Evolutionary conservation across 2,888 invertebrate species (phyloP).

Genomic region (Diaphora mendica): DNA sequence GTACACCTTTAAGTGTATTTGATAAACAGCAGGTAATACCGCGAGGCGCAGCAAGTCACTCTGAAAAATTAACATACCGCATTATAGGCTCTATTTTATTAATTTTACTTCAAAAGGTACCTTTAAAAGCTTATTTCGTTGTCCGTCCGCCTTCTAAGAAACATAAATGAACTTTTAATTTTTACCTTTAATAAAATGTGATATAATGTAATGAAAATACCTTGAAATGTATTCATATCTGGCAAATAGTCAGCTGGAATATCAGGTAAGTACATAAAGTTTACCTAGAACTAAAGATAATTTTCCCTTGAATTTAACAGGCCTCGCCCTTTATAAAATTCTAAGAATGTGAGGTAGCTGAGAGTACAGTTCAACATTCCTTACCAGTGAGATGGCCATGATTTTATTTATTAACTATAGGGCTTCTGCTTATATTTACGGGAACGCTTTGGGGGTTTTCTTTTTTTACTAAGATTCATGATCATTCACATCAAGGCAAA

Average conservation of each 20-base stretch:
- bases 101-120: neutral
- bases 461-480: no score
- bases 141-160: no score
- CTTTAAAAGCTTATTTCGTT: neutral
- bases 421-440: neutral
- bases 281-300: neutral
- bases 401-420: neutral
- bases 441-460: neutral
- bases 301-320: neutral
- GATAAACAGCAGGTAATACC: no score
- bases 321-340: neutral
- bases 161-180: neutral
- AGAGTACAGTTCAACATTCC: neutral
- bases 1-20: no score
- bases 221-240: neutral
- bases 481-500: no score
- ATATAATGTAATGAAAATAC: neutral
- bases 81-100: neutral
- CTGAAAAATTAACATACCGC: no score
- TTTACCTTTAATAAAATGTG: neutral
- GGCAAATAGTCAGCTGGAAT: neutral
- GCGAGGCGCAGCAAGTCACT: no score
- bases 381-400: neutral
- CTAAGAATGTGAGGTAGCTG: neutral
- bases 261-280: neutral